These are phyloP conservation scores for Clamator glandarius DNA, from an alignment of 2,797 vertebrate species.

Conservation along the genomic window DNA sequence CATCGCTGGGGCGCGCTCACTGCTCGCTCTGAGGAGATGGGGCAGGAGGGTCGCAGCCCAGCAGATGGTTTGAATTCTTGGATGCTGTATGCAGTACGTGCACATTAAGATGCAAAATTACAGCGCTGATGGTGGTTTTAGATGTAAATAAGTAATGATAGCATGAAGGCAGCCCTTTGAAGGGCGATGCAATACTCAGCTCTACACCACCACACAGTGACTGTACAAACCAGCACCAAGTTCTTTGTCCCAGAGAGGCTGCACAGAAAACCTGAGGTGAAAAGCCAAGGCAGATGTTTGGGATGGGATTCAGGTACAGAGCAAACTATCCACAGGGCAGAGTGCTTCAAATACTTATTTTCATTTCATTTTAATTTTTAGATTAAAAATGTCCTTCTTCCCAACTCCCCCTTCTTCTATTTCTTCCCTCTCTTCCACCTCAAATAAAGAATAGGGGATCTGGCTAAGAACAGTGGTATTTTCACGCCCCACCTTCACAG, in stretches of 20 bases:
- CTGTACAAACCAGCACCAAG: fast-evolving
- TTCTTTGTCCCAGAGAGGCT: not conserved
- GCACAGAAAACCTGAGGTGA: not conserved
- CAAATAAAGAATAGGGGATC: not conserved
- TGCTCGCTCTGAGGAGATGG: no score
- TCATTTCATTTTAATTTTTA: not conserved
- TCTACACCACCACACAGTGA: fast-evolving
- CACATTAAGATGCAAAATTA: not conserved
- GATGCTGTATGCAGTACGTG: fast-evolving
- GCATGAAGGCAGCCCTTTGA: not conserved
- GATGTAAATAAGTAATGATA: slow-evolving; percentile 1
- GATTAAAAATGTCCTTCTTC: not conserved
- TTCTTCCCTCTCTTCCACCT: not conserved
- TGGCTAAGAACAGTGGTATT: not conserved
- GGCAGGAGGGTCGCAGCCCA: not conserved
- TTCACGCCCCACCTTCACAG: not conserved
- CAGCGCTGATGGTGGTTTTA: not conserved
- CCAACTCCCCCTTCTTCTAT: not conserved
- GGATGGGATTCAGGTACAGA: fast-evolving
- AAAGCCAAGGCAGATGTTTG: not conserved
- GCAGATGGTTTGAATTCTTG: not conserved
- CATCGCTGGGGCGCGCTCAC: no score
- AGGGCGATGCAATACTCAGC: fast-evolving
- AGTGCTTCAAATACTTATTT: not conserved
- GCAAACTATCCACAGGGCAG: not conserved